phyloP scores from a whole-genome alignment of 30 jellyfish, hydroid and myxozoan genomes.

The Hydractinia symbiolongicarpus region DNA sequence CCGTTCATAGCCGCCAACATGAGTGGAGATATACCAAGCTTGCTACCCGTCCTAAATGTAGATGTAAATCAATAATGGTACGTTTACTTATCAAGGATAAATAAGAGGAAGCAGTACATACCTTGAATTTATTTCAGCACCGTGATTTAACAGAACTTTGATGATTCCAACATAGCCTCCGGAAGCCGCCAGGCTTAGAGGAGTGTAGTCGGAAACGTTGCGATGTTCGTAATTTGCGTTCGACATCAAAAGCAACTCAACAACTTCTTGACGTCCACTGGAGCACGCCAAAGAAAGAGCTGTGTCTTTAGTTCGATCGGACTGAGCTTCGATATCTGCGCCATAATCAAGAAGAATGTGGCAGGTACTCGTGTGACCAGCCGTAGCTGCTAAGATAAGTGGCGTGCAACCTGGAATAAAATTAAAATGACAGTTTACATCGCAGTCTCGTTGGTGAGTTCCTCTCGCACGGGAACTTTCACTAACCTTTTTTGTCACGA shows the following conservation, averaged over 20 bases:
- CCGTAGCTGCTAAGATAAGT: conserved; percentile 94
- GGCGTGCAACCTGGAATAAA: conserved; percentile 87
- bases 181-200: conserved; percentile 96
- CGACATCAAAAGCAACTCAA: conserved; percentile 71
- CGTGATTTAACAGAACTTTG: conserved; percentile 84
- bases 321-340: conserved; percentile 94
- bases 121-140: conserved; percentile 99
- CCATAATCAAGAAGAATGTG: conserved; percentile 79
- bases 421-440: background rate
- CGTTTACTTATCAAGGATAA: background rate
- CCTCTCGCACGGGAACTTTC: no score
- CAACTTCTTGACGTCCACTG: conserved; percentile 97
- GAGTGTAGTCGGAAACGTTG: conserved; percentile 94
- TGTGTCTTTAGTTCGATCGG: conserved; percentile 98
- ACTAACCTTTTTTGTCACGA: conserved; percentile 88
- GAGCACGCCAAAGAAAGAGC: conserved; percentile 98
- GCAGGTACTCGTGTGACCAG: conserved; percentile 96
- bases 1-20: conserved; percentile 99
- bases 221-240: conserved; percentile 90
- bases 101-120: background rate
- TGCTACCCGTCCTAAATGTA: conserved; percentile 85
- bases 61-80: background rate
- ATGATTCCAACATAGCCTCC: conserved; percentile 96
- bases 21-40: conserved; percentile 97
- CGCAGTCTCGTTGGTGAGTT: background rate